Percentiles rank a stretch among this genome's conserved stretches.
These are phyloP conservation scores for Malurus leucopterus DNA, from an alignment of 2,797 vertebrate species.

Conservation along the genomic window DNA sequence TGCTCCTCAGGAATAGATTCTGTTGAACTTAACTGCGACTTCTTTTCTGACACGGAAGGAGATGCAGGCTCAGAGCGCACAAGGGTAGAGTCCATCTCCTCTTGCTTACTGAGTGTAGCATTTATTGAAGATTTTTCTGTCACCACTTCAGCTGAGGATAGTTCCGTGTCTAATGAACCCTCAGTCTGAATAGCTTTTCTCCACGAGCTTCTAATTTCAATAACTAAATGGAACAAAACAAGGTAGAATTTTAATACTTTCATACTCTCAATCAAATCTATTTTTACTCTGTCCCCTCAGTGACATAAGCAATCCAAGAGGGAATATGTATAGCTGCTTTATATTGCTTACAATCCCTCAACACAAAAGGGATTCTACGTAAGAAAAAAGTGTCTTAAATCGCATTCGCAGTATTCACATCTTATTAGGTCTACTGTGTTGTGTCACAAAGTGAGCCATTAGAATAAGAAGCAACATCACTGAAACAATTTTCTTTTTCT, in stretches of 20 bases:
- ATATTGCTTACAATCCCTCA: not conserved
- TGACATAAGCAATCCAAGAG: not conserved
- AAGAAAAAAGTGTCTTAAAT: not conserved
- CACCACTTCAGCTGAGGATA: not conserved
- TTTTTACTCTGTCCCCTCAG: not conserved
- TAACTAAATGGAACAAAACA: constrained; percentile 51
- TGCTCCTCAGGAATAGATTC: not conserved
- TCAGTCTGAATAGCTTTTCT: constrained; percentile 64
- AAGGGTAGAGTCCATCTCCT: not conserved
- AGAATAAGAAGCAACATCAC: not conserved
- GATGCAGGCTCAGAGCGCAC: not conserved
- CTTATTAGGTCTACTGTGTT: not conserved
- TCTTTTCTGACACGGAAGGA: not conserved
- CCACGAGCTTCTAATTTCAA: constrained; percentile 71
- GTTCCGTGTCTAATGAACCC: not conserved
- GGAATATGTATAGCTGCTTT: not conserved
- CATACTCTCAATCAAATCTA: not conserved
- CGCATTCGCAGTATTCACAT: not conserved
- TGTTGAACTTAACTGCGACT: not conserved
- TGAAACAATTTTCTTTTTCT: not conserved
- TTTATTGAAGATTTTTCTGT: not conserved
- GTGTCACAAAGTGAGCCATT: not conserved
- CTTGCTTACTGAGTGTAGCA: not conserved
- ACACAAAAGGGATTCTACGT: not conserved
- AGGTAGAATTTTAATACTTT: not conserved